Evolutionary conservation across 53 echinoderm and acorn worm genomes (phyloP), one percentile per base, ranked within the genome.

Genomic region (Glandiceps talaboti): DNA sequence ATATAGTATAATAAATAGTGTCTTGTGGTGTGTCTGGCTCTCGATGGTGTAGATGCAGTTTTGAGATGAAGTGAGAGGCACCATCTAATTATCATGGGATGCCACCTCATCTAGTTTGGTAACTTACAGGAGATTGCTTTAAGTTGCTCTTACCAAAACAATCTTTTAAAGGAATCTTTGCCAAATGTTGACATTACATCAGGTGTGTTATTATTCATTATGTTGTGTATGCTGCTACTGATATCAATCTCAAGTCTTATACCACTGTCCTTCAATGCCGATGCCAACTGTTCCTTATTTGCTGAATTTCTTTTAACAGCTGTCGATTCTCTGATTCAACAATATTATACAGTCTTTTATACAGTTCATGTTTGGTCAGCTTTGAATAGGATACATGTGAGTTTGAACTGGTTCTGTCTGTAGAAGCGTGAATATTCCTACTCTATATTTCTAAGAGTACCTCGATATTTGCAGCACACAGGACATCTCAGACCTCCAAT

Each of bases 81-180:
- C 88, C 77, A 81, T 0, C 84, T 25, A 1, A 84, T 64, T 14
- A 84, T 77, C 1, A 82, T 77, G 1, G 87, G 87, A 31, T 86
- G 87, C 87, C 87, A 87, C 12, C 87, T 32, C 87, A 87, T 87
- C 32, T 31, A 27, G 20, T 80, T 76, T 1, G 76, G 64, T 6
- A 20, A 45, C 64, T 45, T 45, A 20, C 64, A 45, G 20, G 64
- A 6, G 20, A 12, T 45, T 45, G 64, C 64, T 20, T 45, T 45
- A 0, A 30, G 76, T 73, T 86, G 87, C 32, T 86, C 82, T 29
- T 86, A 82, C 87, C 87, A 86, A 73, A 86, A 25, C 1, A 86
- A n/a, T 33, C 76, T 86, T 0, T 78, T 31, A 31, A 82, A 74
- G 0, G 87, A 75, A 32, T 82, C 80, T 73, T 29, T 30, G 1